Evolutionary conservation across 2,797 vertebrate genomes (phyloP).

Genomic region (Centroberyx gerrardi): DNA sequence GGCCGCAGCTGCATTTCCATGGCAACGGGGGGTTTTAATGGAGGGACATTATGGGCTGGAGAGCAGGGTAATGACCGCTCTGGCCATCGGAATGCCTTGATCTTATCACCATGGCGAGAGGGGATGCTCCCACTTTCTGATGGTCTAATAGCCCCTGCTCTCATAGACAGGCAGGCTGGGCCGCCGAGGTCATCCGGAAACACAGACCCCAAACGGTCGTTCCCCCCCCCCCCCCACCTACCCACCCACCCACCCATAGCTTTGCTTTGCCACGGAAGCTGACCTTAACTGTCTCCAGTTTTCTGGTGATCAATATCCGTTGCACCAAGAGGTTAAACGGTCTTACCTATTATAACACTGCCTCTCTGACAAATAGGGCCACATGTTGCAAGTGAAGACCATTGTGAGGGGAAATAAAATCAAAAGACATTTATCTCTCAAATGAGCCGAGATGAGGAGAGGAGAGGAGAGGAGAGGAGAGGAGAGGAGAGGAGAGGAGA

Average conservation of each 20-base stretch:
- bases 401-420: slow-evolving; percentile 29
- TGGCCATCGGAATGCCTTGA: slow-evolving; percentile 85
- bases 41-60: slow-evolving; percentile 82
- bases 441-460: not conserved
- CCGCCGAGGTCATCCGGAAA: slow-evolving; percentile 76
- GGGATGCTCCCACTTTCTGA: slow-evolving; percentile 83
- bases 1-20: slow-evolving; percentile 79
- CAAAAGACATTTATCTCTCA: slow-evolving; percentile 10
- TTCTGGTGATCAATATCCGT: slow-evolving; percentile 9
- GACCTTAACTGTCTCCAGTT: not conserved
- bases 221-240: slow-evolving; percentile 19
- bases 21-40: slow-evolving; percentile 79
- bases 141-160: slow-evolving; percentile 78
- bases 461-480: not conserved
- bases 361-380: slow-evolving; percentile 7
- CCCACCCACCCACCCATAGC: slow-evolving; percentile 10
- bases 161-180: slow-evolving; percentile 73
- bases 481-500: slow-evolving; percentile 8
- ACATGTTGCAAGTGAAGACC: slow-evolving; percentile 2
- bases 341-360: not conserved
- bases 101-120: slow-evolving; percentile 83
- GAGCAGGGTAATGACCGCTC: slow-evolving; percentile 82
- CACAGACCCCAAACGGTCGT: slow-evolving; percentile 37
- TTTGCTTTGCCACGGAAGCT: slow-evolving; percentile 14
- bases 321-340: slow-evolving; percentile 7